Evolutionary conservation across 2,113 vertebrate genomes (phyloP).

Genomic region (Sceloporus undulatus): DNA sequence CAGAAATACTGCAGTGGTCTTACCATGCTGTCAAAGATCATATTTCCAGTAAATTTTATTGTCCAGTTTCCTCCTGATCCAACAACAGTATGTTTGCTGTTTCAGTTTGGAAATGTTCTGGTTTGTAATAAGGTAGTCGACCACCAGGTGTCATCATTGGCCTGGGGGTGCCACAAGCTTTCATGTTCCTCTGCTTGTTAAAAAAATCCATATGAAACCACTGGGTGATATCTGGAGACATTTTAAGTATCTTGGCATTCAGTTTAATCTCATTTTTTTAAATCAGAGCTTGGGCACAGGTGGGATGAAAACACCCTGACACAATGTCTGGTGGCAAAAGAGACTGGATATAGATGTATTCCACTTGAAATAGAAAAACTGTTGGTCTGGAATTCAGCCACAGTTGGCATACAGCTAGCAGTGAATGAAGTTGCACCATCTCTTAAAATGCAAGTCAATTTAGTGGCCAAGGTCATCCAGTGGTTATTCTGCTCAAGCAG

Average conservation of each 20-base stretch:
- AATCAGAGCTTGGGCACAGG: not conserved
- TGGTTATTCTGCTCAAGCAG: no score
- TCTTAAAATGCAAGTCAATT: not conserved
- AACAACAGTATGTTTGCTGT: not conserved
- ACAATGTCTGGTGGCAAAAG: not conserved
- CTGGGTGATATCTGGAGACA: not conserved
- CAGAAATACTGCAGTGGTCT: not conserved
- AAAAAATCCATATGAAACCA: not conserved
- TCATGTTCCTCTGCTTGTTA: not conserved
- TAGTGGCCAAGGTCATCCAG: not conserved
- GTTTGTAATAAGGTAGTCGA: not conserved
- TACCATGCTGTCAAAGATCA: not conserved
- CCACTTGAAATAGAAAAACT: not conserved
- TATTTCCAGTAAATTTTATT: not conserved
- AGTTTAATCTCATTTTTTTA: not conserved
- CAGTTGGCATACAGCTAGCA: not conserved
- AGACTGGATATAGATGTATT: not conserved
- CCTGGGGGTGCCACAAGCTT: not conserved
- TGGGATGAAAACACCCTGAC: not conserved
- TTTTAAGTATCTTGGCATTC: not conserved
- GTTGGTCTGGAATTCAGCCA: not conserved
- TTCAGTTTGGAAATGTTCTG: not conserved
- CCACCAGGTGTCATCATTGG: conserved; percentile 6
- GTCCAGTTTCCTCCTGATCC: not conserved
- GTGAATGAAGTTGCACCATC: not conserved